These are phyloP conservation scores for Aplodontia rufa DNA, from an alignment of 2,113 vertebrate species.

Conservation along the genomic window DNA sequence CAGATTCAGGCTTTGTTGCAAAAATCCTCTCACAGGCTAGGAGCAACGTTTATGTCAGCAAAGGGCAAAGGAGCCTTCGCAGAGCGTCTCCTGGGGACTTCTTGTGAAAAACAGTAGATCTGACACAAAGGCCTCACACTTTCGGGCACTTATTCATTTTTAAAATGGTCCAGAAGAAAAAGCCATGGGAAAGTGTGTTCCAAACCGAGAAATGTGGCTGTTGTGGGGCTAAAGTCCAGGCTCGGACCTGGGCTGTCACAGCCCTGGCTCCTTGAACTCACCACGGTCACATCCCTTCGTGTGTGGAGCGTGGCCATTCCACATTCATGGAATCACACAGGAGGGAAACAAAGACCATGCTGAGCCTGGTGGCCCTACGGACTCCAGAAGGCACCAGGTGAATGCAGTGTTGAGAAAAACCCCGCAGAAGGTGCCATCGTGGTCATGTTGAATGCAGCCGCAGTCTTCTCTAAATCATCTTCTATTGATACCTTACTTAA, in stretches of 20 bases:
- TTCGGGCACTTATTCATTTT: neutral
- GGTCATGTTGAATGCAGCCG: neutral
- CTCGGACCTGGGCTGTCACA: neutral
- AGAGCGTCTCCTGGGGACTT: neutral
- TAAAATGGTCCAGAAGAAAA: neutral
- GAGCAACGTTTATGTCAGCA: neutral
- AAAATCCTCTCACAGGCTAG: neutral
- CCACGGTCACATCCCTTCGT: neutral
- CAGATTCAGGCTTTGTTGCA: neutral
- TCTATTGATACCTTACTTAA: neutral
- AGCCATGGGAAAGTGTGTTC: neutral
- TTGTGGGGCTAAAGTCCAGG: too few relatives aligned
- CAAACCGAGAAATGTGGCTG: neutral
- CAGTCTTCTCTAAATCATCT: neutral
- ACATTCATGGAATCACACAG: neutral
- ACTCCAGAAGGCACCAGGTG: neutral
- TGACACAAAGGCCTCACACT: neutral
- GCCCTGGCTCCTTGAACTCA: too few relatives aligned
- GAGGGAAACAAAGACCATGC: neutral
- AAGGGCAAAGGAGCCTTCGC: neutral
- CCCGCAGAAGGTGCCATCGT: too few relatives aligned
- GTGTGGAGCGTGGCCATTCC: neutral
- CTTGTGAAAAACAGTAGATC: neutral
- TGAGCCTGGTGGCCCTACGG: neutral
- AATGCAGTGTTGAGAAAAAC: neutral